These are phyloP conservation scores for Corythornis leucogaster DNA, from an alignment of 2,797 vertebrate species.

Conservation along the genomic window DNA sequence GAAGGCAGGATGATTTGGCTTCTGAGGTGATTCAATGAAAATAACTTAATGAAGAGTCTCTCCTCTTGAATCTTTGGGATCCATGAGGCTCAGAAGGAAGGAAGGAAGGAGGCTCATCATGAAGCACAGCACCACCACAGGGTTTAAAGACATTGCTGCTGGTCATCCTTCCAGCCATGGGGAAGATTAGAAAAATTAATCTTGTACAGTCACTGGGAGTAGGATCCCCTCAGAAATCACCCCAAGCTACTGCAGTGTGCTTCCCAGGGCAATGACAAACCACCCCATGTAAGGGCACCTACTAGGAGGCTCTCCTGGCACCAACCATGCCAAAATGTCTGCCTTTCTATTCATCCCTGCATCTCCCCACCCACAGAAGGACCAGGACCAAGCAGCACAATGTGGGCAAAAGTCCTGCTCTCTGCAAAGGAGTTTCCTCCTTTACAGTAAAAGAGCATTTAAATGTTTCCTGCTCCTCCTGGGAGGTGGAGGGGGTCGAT, in stretches of 20 bases:
- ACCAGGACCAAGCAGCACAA: background rate
- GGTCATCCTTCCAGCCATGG: background rate
- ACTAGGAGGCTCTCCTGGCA: rapidly evolving
- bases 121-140: background rate
- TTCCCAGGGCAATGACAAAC: background rate
- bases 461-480: slow-evolving; percentile 23
- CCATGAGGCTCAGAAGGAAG: background rate
- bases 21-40: background rate
- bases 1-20: background rate
- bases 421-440: background rate
- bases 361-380: background rate
- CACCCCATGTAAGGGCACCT: rapidly evolving
- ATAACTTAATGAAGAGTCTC: background rate
- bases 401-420: background rate
- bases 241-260: too few relatives aligned
- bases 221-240: background rate
- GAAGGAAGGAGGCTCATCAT: background rate
- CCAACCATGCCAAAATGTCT: background rate
- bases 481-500: background rate
- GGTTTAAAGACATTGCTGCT: background rate
- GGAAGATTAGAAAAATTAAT: background rate
- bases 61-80: background rate
- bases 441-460: slow-evolving; percentile 10
- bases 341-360: background rate
- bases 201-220: background rate